Conservation (phyloP, 2,797 vertebrate genomes). For the Cyclura pinguis region DNA sequence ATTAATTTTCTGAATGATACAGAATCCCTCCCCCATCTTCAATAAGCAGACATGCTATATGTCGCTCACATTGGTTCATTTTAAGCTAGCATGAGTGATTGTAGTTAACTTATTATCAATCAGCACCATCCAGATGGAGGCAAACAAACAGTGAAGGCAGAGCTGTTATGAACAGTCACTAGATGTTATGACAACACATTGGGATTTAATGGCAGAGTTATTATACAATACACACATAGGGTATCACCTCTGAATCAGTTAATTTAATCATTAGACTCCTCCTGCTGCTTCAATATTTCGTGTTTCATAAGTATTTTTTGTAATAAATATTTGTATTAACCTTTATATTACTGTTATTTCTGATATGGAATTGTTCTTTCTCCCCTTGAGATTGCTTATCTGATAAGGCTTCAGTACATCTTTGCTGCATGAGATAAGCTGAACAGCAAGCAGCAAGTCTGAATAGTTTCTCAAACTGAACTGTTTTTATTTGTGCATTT, state of each 20-base stretch:
- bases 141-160: conserved; percentile 65
- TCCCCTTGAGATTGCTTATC: background rate
- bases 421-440: background rate
- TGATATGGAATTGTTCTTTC: background rate
- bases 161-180: conserved; percentile 65
- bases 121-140: conserved; percentile 70
- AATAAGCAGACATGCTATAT: conserved; percentile 57
- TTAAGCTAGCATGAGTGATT: conserved; percentile 69
- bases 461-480: conserved; percentile 31
- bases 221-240: conserved; percentile 33
- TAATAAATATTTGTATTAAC: conserved; percentile 47
- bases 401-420: background rate
- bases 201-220: conserved; percentile 57
- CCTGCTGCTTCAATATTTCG: conserved; percentile 38
- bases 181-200: conserved; percentile 56
- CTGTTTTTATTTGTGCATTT: background rate
- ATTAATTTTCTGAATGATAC: conserved; percentile 45
- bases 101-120: conserved; percentile 65
- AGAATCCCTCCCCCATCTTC: conserved; percentile 14
- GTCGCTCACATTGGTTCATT: conserved; percentile 63
- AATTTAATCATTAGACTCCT: conserved; percentile 58
- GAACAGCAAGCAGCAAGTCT: background rate
- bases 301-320: conserved; percentile 47
- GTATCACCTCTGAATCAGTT: conserved; percentile 62
- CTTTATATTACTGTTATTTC: conserved; percentile 41